These are phyloP conservation scores for Hypomesus transpacificus DNA, from an alignment of 2,113 vertebrate species.

Conservation along the genomic window DNA sequence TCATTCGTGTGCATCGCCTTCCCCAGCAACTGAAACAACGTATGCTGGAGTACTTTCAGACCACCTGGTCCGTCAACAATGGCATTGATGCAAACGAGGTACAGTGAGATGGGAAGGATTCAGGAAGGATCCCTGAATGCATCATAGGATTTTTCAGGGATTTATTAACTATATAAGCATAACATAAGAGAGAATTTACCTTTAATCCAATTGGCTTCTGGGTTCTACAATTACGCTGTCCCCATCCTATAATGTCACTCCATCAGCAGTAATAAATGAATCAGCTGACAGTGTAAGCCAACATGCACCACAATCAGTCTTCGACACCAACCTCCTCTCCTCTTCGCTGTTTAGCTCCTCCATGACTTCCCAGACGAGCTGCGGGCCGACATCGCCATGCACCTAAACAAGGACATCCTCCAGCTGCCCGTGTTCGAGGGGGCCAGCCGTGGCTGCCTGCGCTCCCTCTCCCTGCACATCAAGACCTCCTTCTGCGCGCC, in stretches of 20 bases:
- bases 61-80: constrained; percentile 95
- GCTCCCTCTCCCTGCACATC: constrained; percentile 93
- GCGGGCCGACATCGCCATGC: constrained; percentile 93
- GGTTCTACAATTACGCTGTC: no score
- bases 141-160: no score
- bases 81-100: constrained; percentile 95
- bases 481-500: constrained; percentile 94
- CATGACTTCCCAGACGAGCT: constrained; percentile 96
- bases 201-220: no score
- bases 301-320: background rate
- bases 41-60: constrained; percentile 97
- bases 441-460: constrained; percentile 90
- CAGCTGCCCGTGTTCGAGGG: constrained; percentile 89
- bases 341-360: constrained; percentile 77
- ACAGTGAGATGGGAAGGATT: background rate
- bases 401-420: constrained; percentile 97
- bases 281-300: no score
- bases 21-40: constrained; percentile 93
- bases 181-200: no score
- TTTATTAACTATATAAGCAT: no score
- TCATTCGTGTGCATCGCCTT: constrained; percentile 88
- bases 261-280: no score
- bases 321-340: background rate
- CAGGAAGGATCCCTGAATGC: no score
- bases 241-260: no score